A percentile compares a stretch with the other conserved stretches of the same genome.
Evolutionary conservation across 2,797 vertebrate species (phyloP).

Genomic region (Protosalanx chinensis): DNA sequence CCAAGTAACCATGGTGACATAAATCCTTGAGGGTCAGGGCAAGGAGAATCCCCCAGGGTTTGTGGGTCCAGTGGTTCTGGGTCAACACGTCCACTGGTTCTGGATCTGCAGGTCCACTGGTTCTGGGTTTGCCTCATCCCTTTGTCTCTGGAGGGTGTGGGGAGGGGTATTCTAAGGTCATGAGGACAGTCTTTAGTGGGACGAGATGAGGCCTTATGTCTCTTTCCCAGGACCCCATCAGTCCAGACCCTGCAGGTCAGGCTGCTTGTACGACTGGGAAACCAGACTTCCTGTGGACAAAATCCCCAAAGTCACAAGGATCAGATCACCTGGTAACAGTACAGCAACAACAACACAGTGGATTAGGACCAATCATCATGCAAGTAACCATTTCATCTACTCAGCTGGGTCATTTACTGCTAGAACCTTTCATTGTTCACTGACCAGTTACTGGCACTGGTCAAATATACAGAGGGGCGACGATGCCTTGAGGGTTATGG

Average conservation of each 20-base stretch:
- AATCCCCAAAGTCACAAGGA: not conserved
- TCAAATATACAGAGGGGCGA: not conserved
- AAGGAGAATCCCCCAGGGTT: too few species aligned
- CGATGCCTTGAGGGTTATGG: not conserved
- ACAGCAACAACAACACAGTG: not conserved
- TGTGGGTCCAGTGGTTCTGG: not conserved
- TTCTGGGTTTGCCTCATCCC: not conserved
- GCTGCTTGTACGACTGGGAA: constrained; percentile 73
- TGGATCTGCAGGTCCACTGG: too few species aligned
- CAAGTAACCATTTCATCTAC: too few species aligned
- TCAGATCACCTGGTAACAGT: not conserved
- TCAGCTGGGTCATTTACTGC: too few species aligned
- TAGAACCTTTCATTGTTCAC: too few species aligned
- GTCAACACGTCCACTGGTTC: not conserved
- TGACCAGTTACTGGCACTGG: not conserved
- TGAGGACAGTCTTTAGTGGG: constrained; percentile 37
- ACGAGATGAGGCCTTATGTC: not conserved
- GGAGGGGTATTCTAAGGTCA: not conserved
- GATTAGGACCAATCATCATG: too few species aligned
- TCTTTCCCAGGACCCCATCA: constrained; percentile 47
- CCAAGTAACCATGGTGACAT: constrained; percentile 5
- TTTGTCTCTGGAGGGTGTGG: too few species aligned
- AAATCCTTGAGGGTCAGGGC: not conserved
- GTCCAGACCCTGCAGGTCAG: constrained; percentile 76
- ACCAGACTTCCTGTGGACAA: constrained; percentile 63